Percentiles rank a stretch among this genome's conserved stretches.
Evolutionary conservation across 2,113 vertebrate species (phyloP).

Genomic region (Oplegnathus fasciatus): DNA sequence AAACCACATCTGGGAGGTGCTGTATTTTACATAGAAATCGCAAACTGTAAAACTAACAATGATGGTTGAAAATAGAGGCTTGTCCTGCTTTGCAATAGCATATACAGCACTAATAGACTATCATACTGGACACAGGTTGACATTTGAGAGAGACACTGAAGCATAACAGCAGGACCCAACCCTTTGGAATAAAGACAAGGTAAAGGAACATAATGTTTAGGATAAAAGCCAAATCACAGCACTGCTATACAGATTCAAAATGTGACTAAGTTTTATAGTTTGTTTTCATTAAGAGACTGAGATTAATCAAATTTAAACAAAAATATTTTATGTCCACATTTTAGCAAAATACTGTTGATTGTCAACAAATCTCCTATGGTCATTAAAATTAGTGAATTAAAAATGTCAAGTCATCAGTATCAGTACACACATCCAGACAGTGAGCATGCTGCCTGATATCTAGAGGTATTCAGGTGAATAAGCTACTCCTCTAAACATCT

Average conservation of each 20-base stretch:
- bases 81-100: conserved; percentile 36
- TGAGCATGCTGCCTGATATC: background rate
- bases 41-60: conserved; percentile 47
- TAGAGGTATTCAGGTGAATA: background rate
- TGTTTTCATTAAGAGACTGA: background rate
- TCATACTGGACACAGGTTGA: conserved; percentile 39
- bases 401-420: background rate
- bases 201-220: conserved; percentile 2
- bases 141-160: conserved; percentile 46
- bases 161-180: conserved; percentile 24
- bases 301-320: background rate
- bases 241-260: background rate
- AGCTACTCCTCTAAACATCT: background rate
- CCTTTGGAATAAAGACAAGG: conserved; percentile 29
- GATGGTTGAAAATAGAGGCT: conserved; percentile 55
- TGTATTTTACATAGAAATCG: conserved; percentile 29
- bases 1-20: conserved; percentile 58
- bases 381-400: background rate
- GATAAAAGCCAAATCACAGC: background rate
- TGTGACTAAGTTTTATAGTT: background rate
- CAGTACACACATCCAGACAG: background rate
- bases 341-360: background rate
- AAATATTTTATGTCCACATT: background rate
- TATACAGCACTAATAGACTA: conserved; percentile 6
- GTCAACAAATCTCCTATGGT: background rate